phyloP scores from a whole-genome alignment of 2,888 invertebrate species.

The Lasioglossum pauxillum region DNA sequence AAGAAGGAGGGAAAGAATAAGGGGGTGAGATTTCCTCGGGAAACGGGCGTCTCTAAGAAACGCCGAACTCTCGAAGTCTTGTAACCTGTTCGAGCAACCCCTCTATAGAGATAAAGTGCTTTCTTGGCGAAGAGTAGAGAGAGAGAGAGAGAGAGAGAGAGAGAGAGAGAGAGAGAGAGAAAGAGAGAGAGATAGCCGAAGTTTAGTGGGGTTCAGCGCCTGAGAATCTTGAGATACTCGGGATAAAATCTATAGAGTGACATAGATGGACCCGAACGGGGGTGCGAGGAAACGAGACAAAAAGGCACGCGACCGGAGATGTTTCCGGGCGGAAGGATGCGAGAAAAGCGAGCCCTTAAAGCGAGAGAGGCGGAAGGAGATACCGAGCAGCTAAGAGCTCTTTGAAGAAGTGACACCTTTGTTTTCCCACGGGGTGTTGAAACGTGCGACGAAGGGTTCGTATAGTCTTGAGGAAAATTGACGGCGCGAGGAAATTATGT shows the following conservation, averaged over 20 bases:
- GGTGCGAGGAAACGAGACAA: constrained; percentile 37
- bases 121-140: constrained; percentile 55
- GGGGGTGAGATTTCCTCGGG: constrained; percentile 59
- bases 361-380: constrained; percentile 51
- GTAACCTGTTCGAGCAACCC: constrained; percentile 82
- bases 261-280: constrained; percentile 45
- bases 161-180: too few species aligned
- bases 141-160: too few species aligned
- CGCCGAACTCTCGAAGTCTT: constrained; percentile 77
- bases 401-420: constrained; percentile 80
- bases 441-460: constrained; percentile 66
- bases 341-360: constrained; percentile 60
- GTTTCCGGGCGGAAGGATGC: constrained; percentile 70
- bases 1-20: not conserved
- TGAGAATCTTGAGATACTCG: constrained; percentile 62
- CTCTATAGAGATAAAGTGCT: constrained; percentile 76
- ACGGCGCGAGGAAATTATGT: constrained; percentile 73
- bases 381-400: constrained; percentile 68
- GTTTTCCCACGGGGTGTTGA: constrained; percentile 76
- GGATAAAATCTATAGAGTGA: constrained; percentile 59
- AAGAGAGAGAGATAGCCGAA: constrained; percentile 48
- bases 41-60: constrained; percentile 62
- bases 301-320: constrained; percentile 53
- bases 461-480: constrained; percentile 74
- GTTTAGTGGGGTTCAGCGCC: constrained; percentile 40